Evolutionary conservation across 2,888 invertebrate species (phyloP).

Genomic region (Agrochola lota): DNA sequence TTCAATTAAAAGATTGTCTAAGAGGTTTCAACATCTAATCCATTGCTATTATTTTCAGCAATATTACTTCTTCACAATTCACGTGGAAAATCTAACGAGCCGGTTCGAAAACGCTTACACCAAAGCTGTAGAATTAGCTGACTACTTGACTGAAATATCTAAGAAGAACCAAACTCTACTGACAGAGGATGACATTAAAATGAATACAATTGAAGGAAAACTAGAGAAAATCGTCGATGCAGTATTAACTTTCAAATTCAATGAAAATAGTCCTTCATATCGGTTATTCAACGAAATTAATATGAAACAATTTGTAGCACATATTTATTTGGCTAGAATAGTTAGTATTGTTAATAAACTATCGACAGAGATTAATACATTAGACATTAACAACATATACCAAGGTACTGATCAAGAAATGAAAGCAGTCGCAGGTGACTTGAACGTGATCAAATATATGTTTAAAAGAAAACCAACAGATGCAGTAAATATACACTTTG

Average conservation of each 20-base stretch:
- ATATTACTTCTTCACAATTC: slow-evolving; percentile 82
- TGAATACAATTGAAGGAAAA: slow-evolving; percentile 75
- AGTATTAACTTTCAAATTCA: slow-evolving; percentile 78
- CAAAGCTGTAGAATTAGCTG: slow-evolving; percentile 73
- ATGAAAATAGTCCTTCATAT: slow-evolving; percentile 75
- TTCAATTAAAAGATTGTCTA: not conserved
- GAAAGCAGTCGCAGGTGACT: slow-evolving; percentile 72
- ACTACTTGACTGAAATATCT: slow-evolving; percentile 71
- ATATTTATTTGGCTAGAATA: slow-evolving; percentile 81
- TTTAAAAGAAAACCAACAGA: slow-evolving; percentile 82
- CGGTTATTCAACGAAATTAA: slow-evolving; percentile 78
- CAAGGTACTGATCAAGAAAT: slow-evolving; percentile 69
- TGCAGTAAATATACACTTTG: slow-evolving; percentile 80
- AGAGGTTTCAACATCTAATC: not conserved
- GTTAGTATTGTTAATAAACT: slow-evolving; percentile 81
- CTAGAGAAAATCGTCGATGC: slow-evolving; percentile 75
- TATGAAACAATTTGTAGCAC: slow-evolving; percentile 77
- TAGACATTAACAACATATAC: slow-evolving; percentile 67
- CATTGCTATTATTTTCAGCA: slow-evolving; percentile 78
- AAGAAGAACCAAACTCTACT: slow-evolving; percentile 73
- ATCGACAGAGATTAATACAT: slow-evolving; percentile 69
- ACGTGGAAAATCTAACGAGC: slow-evolving; percentile 78
- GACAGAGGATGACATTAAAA: slow-evolving; percentile 70
- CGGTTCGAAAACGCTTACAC: slow-evolving; percentile 78
- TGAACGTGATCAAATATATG: slow-evolving; percentile 74